Percentiles rank a stretch among this genome's conserved stretches.
Evolutionary conservation across 2,113 vertebrate genomes (phyloP).

Genomic region (Atrichornis clamosus): DNA sequence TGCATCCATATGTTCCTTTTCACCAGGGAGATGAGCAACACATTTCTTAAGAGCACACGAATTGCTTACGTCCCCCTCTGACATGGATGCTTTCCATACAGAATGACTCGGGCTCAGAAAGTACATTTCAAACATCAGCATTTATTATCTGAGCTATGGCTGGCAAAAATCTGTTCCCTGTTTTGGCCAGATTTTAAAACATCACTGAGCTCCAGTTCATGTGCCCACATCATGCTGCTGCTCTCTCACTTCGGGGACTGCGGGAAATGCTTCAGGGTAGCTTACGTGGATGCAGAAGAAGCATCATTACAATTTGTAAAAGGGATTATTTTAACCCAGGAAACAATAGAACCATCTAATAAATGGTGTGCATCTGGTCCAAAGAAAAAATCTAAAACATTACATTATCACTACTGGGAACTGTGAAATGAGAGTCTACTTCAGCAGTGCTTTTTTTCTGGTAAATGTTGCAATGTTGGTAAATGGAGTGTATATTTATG

Average conservation of each 20-base stretch:
- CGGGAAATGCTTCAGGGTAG: not conserved
- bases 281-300: not conserved
- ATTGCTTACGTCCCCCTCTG: not conserved
- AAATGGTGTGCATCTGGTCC: not conserved
- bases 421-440: not conserved
- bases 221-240: not conserved
- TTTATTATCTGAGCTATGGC: not conserved
- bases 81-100: not conserved
- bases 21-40: not conserved
- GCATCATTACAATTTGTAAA: not conserved
- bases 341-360: not conserved
- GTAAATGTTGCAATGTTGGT: not conserved
- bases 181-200: not conserved
- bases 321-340: not conserved
- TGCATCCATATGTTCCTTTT: not conserved
- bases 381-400: not conserved
- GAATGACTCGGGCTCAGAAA: not conserved
- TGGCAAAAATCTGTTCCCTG: not conserved
- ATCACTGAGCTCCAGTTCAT: not conserved
- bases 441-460: not conserved
- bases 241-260: not conserved
- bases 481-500: not conserved
- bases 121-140: not conserved
- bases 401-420: not conserved
- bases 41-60: not conserved